Percentiles rank a stretch among this genome's conserved stretches.
Evolutionary conservation across 2,888 invertebrate species (phyloP).

Genomic region (Clivina fossor): DNA sequence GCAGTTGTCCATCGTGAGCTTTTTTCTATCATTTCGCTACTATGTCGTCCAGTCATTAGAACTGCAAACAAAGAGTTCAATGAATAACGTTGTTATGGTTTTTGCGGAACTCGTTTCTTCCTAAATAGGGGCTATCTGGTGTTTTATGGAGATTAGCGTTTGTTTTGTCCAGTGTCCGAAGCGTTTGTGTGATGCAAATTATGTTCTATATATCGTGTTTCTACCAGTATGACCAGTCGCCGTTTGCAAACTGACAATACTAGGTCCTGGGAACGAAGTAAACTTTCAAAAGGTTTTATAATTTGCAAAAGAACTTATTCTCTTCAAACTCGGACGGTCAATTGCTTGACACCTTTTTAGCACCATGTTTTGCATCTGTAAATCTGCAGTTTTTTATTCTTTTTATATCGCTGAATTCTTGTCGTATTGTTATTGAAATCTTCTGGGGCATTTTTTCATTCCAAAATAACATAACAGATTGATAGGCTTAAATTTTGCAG

Average conservation of each 20-base stretch:
- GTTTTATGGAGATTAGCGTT: slow-evolving; percentile 17
- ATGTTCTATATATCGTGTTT: neutral
- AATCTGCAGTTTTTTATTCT: too few species aligned
- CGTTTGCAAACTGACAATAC: slow-evolving; percentile 1
- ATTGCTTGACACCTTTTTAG: too few species aligned
- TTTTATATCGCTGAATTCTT: too few species aligned
- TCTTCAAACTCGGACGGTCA: too few species aligned
- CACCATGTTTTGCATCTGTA: too few species aligned
- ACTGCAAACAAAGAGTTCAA: neutral
- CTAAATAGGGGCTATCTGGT: slow-evolving; percentile 13
- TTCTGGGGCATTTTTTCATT: too few species aligned
- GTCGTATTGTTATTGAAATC: too few species aligned
- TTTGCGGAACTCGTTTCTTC: slow-evolving; percentile 2
- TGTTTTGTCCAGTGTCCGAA: slow-evolving; percentile 20
- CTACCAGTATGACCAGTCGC: slow-evolving; percentile 10
- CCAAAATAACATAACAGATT: too few species aligned
- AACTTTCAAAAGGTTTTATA: too few species aligned
- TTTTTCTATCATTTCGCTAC: neutral
- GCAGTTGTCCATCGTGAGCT: neutral
- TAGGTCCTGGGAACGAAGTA: neutral
- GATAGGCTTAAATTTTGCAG: too few species aligned
- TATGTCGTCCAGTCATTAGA: neutral
- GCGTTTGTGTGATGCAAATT: slow-evolving; percentile 22
- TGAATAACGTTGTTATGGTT: neutral
- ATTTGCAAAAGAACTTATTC: too few species aligned